phyloP scores from a whole-genome alignment of 2,888 invertebrate species.

The Chesias legatella region DNA sequence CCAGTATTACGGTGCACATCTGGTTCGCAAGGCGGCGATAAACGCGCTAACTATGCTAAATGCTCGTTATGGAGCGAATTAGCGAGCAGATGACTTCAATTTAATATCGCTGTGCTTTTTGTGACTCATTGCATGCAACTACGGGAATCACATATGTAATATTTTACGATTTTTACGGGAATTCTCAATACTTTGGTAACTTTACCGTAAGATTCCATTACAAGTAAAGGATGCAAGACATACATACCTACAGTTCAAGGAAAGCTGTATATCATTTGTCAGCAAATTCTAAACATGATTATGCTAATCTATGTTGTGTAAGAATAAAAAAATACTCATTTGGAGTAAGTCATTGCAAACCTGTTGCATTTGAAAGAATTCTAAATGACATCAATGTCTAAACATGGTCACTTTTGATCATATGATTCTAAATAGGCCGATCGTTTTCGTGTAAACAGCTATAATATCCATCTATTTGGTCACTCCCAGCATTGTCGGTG shows the following conservation, averaged over 20 bases:
- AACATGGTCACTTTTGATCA: slow-evolving; percentile 14
- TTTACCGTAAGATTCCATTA: slow-evolving; percentile 1
- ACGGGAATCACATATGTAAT: slow-evolving; percentile 10
- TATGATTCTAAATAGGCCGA: too few species aligned
- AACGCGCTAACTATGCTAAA: slow-evolving; percentile 52
- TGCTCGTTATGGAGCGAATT: slow-evolving; percentile 55
- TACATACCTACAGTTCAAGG: slow-evolving; percentile 1
- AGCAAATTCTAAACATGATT: too few species aligned
- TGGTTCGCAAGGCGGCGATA: slow-evolving; percentile 35
- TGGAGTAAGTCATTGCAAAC: too few species aligned
- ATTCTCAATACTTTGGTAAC: background rate
- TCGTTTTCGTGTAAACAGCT: slow-evolving; percentile 18
- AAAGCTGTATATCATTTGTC: background rate
- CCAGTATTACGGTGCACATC: slow-evolving; percentile 7
- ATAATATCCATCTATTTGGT: slow-evolving; percentile 32
- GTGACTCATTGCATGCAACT: slow-evolving; percentile 34
- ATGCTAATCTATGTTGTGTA: too few species aligned
- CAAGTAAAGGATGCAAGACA: background rate
- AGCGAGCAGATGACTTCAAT: slow-evolving; percentile 51
- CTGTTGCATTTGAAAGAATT: slow-evolving; percentile 7
- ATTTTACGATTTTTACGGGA: slow-evolving; percentile 1
- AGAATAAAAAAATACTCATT: too few species aligned
- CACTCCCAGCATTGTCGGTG: slow-evolving; percentile 40
- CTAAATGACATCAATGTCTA: slow-evolving; percentile 9
- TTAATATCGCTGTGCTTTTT: slow-evolving; percentile 42